Evolutionary conservation across 2,888 invertebrate genomes (phyloP).

Genomic region (Nomada goodeniana): DNA sequence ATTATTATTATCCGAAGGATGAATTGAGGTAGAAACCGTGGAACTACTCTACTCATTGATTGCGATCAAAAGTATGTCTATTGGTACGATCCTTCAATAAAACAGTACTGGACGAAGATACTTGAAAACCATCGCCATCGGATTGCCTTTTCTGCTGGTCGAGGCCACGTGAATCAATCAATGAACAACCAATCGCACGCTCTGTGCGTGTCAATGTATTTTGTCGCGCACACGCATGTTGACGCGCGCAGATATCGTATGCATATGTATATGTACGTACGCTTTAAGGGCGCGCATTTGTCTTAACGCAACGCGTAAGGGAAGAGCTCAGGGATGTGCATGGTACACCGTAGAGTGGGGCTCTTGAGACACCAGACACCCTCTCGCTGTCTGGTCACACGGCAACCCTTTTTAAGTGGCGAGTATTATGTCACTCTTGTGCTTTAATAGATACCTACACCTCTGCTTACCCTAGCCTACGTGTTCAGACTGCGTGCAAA

Average conservation of each 20-base stretch:
- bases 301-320: conserved; percentile 60
- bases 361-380: conserved; percentile 82
- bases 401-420: conserved; percentile 76
- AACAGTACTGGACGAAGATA: too few relatives aligned
- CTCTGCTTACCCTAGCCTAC: conserved; percentile 35
- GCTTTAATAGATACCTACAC: conserved; percentile 80
- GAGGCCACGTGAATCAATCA: conserved; percentile 28
- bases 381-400: conserved; percentile 79
- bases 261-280: conserved; percentile 9
- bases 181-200: neutral
- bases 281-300: conserved; percentile 53
- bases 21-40: too few relatives aligned
- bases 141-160: neutral
- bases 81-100: neutral
- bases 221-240: conserved; percentile 22
- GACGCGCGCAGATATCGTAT: conserved; percentile 18
- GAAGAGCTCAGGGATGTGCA: conserved; percentile 53
- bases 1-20: too few relatives aligned
- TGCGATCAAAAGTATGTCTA: too few relatives aligned
- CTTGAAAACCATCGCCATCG: too few relatives aligned
- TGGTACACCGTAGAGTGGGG: conserved; percentile 76
- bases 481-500: conserved; percentile 63
- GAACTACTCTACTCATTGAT: too few relatives aligned
- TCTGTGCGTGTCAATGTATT: conserved; percentile 10
- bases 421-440: conserved; percentile 80